Conservation (phyloP, 1,140 invertebrate genomes). For the Oedothorax gibbosus region DNA sequence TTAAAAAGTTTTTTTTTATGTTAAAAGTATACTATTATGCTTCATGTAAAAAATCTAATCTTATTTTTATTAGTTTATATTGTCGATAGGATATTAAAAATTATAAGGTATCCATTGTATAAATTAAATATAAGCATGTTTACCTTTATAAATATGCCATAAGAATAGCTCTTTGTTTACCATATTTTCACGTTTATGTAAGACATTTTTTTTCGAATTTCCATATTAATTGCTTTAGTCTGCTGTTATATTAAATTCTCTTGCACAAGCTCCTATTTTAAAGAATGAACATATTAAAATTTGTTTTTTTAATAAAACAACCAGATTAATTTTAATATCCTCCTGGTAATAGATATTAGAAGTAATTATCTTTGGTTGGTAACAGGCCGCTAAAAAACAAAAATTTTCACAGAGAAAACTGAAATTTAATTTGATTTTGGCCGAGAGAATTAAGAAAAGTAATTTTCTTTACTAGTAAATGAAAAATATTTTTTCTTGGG, state of each 20-base stretch:
- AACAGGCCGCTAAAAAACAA: conserved; percentile 12
- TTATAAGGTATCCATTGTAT: too few relatives aligned
- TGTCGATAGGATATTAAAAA: too few relatives aligned
- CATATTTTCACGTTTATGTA: too few relatives aligned
- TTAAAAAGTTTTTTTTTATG: too few relatives aligned
- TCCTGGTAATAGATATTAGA: conserved; percentile 29
- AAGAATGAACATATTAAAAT: too few relatives aligned
- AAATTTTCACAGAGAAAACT: not conserved
- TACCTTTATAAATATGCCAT: too few relatives aligned
- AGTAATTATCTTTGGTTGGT: conserved; percentile 27
- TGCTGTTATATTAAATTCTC: conserved; percentile 5
- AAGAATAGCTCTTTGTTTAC: too few relatives aligned
- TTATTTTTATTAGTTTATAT: too few relatives aligned
- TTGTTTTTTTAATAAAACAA: not conserved
- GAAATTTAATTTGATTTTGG: conserved; percentile 39
- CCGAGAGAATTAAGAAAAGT: not conserved
- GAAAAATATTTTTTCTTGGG: not conserved
- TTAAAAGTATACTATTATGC: too few relatives aligned
- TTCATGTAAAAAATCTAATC: too few relatives aligned
- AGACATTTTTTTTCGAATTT: not conserved
- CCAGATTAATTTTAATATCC: conserved; percentile 33
- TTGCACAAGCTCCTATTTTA: not conserved
- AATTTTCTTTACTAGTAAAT: not conserved
- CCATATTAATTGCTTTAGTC: conserved; percentile 21
- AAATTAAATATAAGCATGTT: too few relatives aligned